Evolutionary conservation across 2,888 invertebrate species (phyloP).

Genomic region (Argyra leucocephala): DNA sequence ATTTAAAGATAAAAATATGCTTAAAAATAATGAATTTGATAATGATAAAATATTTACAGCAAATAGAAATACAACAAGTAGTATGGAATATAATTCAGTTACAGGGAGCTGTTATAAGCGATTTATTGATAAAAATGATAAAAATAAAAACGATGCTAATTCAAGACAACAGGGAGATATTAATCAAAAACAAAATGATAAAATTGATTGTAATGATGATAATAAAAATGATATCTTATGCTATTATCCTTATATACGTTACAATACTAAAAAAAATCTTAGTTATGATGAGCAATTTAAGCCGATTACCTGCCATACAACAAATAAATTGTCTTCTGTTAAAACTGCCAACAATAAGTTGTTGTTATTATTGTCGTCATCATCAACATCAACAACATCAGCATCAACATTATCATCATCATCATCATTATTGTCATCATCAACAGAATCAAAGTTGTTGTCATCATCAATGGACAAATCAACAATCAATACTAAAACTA

Average conservation of each 20-base stretch:
- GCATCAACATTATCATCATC: conserved; percentile 21
- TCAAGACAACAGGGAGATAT: not conserved
- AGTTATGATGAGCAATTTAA: conserved; percentile 15
- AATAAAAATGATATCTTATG: conserved; percentile 16
- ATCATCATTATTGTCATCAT: conserved; percentile 22
- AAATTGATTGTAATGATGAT: conserved; percentile 2
- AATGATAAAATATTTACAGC: not conserved
- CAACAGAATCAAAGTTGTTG: conserved; percentile 18
- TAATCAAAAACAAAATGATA: not conserved
- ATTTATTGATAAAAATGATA: not conserved
- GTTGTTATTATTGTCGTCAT: conserved; percentile 22
- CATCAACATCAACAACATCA: conserved; percentile 16
- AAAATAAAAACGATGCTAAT: not conserved
- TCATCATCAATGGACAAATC: conserved; percentile 12
- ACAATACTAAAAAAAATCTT: not conserved
- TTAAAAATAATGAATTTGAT: conserved; percentile 1
- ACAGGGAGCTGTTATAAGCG: conserved; percentile 1
- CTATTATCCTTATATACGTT: not conserved
- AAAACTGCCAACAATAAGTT: conserved; percentile 11
- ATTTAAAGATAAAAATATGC: not conserved
- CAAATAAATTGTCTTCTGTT: conserved; percentile 15
- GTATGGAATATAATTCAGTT: conserved; percentile 2
- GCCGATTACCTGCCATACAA: conserved; percentile 22
- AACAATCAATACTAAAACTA: conserved; percentile 22
- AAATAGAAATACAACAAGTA: not conserved